Conservation (phyloP, 2,888 invertebrate genomes). For the Amphipoea lucens region DNA sequence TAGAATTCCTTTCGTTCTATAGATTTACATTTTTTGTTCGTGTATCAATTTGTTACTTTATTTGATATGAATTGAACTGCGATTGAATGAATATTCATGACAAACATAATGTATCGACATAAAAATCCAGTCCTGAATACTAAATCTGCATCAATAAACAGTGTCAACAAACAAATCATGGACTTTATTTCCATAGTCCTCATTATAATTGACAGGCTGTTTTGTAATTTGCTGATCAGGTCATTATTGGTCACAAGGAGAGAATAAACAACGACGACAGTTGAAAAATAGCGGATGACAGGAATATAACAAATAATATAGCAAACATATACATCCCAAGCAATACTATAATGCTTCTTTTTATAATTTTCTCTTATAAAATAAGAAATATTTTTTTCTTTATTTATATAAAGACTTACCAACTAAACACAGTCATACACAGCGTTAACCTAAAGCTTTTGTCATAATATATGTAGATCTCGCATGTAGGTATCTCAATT, state of each 20-base stretch:
- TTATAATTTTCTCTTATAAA: too few species aligned
- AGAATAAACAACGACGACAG: too few species aligned
- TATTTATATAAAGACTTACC: too few species aligned
- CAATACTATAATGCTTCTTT: too few species aligned
- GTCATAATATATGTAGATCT: too few species aligned
- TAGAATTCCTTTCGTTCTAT: constrained; percentile 24
- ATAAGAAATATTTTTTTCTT: too few species aligned
- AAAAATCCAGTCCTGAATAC: constrained; percentile 36
- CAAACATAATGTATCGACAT: constrained; percentile 12
- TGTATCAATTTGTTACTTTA: constrained; percentile 38
- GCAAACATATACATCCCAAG: too few species aligned
- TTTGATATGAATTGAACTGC: constrained; percentile 30
- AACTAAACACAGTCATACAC: too few species aligned
- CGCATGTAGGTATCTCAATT: too few species aligned
- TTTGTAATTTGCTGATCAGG: constrained; percentile 2
- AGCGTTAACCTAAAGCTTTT: too few species aligned
- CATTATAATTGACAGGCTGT: neutral
- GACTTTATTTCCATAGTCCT: constrained; percentile 20
- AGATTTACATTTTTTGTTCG: constrained; percentile 20
- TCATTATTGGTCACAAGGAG: neutral
- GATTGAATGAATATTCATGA: constrained; percentile 40
- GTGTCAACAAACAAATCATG: constrained; percentile 19
- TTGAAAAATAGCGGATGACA: neutral
- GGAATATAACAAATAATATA: neutral
- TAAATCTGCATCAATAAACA: constrained; percentile 27